Percentiles rank a stretch among this genome's conserved stretches.
Evolutionary conservation across 1,140 invertebrate genomes (phyloP).

Genomic region (Thaumatotibia leucotreta): DNA sequence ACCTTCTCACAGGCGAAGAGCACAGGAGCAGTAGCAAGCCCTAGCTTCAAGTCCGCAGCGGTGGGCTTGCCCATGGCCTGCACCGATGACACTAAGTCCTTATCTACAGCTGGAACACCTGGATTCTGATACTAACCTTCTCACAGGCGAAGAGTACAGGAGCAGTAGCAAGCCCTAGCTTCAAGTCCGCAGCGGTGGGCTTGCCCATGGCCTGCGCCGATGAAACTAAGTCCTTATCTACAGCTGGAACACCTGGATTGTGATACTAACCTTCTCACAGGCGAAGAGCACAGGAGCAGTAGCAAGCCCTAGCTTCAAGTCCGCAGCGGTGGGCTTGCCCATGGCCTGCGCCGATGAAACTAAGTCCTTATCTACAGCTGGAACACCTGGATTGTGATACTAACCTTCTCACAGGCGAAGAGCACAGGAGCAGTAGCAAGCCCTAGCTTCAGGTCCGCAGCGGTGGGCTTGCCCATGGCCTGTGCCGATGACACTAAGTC

Average conservation of each 20-base stretch:
- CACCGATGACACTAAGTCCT: slow-evolving; percentile 95
- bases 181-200: slow-evolving; percentile 96
- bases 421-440: slow-evolving; percentile 95
- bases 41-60: slow-evolving; percentile 95
- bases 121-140: slow-evolving; percentile 87
- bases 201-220: slow-evolving; percentile 95
- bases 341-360: slow-evolving; percentile 93
- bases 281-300: slow-evolving; percentile 96
- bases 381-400: too few species aligned
- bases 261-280: slow-evolving; percentile 90
- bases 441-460: slow-evolving; percentile 95
- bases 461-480: slow-evolving; percentile 96
- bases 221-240: slow-evolving; percentile 97
- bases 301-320: slow-evolving; percentile 94
- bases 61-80: slow-evolving; percentile 96
- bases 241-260: too few species aligned
- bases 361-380: too few species aligned
- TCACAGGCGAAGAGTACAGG: slow-evolving; percentile 96
- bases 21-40: slow-evolving; percentile 94
- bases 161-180: slow-evolving; percentile 93
- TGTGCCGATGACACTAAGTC: slow-evolving; percentile 97
- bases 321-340: slow-evolving; percentile 97
- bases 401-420: slow-evolving; percentile 95
- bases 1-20: slow-evolving; percentile 96
- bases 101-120: too few species aligned